Percentiles rank a stretch among this genome's conserved stretches.
These are phyloP conservation scores for Nothobranchius furzeri DNA, from an alignment of 2,113 vertebrate species.

Conservation along the genomic window DNA sequence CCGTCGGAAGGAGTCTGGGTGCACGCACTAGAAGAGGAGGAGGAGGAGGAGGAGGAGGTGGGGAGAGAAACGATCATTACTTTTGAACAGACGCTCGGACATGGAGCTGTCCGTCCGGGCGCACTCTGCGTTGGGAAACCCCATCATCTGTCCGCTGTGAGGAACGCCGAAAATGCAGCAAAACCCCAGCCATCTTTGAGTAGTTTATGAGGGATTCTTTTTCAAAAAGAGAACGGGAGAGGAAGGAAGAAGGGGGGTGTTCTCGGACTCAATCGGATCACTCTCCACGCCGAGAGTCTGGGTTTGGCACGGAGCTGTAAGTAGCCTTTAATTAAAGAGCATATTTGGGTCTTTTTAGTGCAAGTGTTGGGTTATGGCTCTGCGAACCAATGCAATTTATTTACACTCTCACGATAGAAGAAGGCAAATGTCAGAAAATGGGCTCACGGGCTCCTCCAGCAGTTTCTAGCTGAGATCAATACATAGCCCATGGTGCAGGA, in stretches of 20 bases:
- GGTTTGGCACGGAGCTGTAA: constrained; percentile 66
- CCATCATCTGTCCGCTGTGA: constrained; percentile 51
- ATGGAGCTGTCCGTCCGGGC: constrained; percentile 72
- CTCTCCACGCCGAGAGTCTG: constrained; percentile 58
- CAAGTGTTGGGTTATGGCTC: constrained; percentile 42
- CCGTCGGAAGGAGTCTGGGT: constrained; percentile 47
- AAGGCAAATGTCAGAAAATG: constrained; percentile 55
- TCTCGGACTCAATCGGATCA: constrained; percentile 54
- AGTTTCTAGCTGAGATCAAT: constrained; percentile 61
- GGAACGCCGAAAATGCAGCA: constrained; percentile 67
- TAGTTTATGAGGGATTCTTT: constrained; percentile 69
- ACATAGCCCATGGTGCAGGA: not conserved
- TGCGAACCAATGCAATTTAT: constrained; percentile 57
- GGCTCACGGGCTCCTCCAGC: constrained; percentile 48
- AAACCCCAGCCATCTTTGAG: constrained; percentile 69
- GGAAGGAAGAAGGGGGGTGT: constrained; percentile 42
- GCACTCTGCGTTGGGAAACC: constrained; percentile 43
- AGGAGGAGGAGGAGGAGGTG: constrained; percentile 2
- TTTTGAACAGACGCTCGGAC: constrained; percentile 54
- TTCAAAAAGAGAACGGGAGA: constrained; percentile 33
- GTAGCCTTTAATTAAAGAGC: constrained; percentile 53
- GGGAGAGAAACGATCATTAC: constrained; percentile 47
- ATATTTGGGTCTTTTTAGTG: constrained; percentile 41
- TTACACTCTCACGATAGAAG: constrained; percentile 48
- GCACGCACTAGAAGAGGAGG: constrained; percentile 34